Evolutionary conservation across 2,797 vertebrate species (phyloP), one percentile per base, ranked within the genome.

Genomic region (Eupleurogrammus muticus): DNA sequence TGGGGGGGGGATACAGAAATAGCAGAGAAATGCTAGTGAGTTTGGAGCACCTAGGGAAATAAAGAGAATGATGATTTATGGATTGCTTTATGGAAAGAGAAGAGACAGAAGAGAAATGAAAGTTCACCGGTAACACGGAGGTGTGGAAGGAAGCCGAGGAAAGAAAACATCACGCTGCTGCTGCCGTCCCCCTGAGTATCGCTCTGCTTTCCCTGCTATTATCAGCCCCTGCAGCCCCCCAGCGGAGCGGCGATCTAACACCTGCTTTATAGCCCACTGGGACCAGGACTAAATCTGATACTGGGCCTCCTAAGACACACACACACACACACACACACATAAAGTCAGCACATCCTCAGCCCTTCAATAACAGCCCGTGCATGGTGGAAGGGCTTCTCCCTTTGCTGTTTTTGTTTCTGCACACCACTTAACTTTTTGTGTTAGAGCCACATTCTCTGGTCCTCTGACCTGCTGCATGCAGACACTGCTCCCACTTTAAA

Each of bases 321-420:
- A 85, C n/a, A n/a, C n/a, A n/a, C n/a, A n/a, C n/a, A n/a, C n/a
- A 79, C 67, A 73, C 77, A 79, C 77, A 78, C 79, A 85, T 74
- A 81, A 83, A 85, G 70, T 82, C 76, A 80, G 64, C 83, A 82
- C 76, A 64, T 83, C 72, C 66, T 69, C 47, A 72, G 32, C 71
- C 42, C 0, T 19, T n/a, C 40, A 54, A 79, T 50, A 67, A 73
- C 51, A 68, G 17, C 51, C 57, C 6, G 28, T 28, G 28, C 28
- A 28, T 6, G 6, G 28, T 28, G 28, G n/a, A n/a, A n/a, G n/a
- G n/a, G n/a, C n/a, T n/a, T 28, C 28, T 28, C 28, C 28, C 28
- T 6, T 3, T 28, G 6, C 6, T 6, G 6, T 6, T 28, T 28
- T 28, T 3, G 28, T 28, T 28, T 28, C 28, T 6, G 3, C 28